Evolutionary conservation across 2,888 invertebrate genomes (phyloP).

Genomic region (Harpagoxenus sublaevis): DNA sequence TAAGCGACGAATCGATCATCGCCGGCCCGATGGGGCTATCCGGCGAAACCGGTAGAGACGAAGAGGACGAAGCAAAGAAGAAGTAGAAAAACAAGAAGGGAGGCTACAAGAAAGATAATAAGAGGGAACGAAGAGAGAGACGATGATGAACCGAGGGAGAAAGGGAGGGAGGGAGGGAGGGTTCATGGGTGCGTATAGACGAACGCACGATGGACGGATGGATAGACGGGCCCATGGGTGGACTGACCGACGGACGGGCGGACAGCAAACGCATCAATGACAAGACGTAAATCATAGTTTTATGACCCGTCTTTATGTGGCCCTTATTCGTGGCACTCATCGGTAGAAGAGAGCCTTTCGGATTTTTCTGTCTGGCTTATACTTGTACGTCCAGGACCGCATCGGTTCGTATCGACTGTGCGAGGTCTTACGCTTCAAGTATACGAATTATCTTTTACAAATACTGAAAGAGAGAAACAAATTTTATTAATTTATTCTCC

Average conservation of each 20-base stretch:
- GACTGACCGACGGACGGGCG: slow-evolving; percentile 62
- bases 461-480: neutral
- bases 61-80: slow-evolving; percentile 26
- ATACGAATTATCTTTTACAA: neutral
- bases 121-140: slow-evolving; percentile 66
- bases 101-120: slow-evolving; percentile 70
- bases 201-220: slow-evolving; percentile 76
- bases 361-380: slow-evolving; percentile 78
- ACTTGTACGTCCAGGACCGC: slow-evolving; percentile 69
- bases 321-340: slow-evolving; percentile 79
- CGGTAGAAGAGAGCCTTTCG: slow-evolving; percentile 69
- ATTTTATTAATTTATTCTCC: neutral
- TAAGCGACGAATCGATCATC: slow-evolving; percentile 70
- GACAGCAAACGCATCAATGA: slow-evolving; percentile 81
- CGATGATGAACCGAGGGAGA: slow-evolving; percentile 66
- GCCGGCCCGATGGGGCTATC: slow-evolving; percentile 51
- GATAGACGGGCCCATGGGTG: slow-evolving; percentile 63
- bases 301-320: slow-evolving; percentile 82
- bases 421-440: neutral
- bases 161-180: slow-evolving; percentile 10
- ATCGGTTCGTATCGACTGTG: slow-evolving; percentile 2
- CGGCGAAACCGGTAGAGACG: slow-evolving; percentile 34
- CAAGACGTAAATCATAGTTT: slow-evolving; percentile 86
- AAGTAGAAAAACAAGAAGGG: slow-evolving; percentile 59
- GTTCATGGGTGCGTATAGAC: slow-evolving; percentile 59